A percentile compares a stretch with the other conserved stretches of the same genome.
Evolutionary conservation across 1,140 invertebrate genomes (phyloP).

Genomic region (Drosophila oshimai): DNA sequence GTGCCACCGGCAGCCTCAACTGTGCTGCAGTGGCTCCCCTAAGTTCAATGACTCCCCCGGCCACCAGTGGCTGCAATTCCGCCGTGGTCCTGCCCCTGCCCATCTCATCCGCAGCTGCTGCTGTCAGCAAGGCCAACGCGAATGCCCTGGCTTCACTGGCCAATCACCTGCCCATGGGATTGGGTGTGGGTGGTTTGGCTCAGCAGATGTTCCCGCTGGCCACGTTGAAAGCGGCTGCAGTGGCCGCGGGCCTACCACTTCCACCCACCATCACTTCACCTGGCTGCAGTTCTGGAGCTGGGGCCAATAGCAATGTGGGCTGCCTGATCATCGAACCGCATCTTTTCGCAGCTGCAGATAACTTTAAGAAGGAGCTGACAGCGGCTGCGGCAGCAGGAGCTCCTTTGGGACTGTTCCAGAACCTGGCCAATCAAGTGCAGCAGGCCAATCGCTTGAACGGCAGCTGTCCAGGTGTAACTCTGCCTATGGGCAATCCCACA

Average conservation of each 20-base stretch:
- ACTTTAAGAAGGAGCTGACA: conserved; percentile 74
- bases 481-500: conserved; percentile 41
- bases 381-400: conserved; percentile 57
- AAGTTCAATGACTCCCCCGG: conserved; percentile 45
- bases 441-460: conserved; percentile 46
- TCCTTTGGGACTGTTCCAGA: conserved; percentile 67
- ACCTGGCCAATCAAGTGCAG: conserved; percentile 57
- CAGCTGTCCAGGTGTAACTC: not conserved
- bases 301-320: conserved; percentile 54
- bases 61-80: conserved; percentile 35
- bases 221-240: conserved; percentile 62
- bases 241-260: conserved; percentile 57
- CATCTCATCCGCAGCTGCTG: conserved; percentile 22
- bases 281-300: conserved; percentile 22
- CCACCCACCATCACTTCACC: conserved; percentile 39
- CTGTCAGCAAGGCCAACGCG: conserved; percentile 44
- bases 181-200: conserved; percentile 26
- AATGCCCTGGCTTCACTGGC: conserved; percentile 55
- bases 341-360: conserved; percentile 72
- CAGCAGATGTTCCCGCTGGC: conserved; percentile 67
- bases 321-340: conserved; percentile 81
- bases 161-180: conserved; percentile 49
- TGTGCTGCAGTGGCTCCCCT: conserved; percentile 62
- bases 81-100: conserved; percentile 60
- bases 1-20: conserved; percentile 54